Percentiles rank a stretch among this genome's conserved stretches.
Evolutionary conservation across 1,140 invertebrate species (phyloP).

Genomic region (Heliothis virescens): DNA sequence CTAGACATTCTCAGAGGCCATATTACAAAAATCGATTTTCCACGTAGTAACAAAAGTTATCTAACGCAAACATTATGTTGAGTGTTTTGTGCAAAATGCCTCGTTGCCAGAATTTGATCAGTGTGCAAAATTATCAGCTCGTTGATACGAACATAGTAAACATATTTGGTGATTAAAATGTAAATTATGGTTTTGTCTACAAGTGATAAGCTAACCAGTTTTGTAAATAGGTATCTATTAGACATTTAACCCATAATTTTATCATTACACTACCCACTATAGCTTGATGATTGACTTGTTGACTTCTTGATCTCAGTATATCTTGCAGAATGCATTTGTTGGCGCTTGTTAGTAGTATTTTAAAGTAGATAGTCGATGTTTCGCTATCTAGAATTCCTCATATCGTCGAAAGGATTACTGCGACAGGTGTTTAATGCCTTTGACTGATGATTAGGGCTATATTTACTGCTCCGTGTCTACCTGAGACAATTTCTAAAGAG

Average conservation of each 20-base stretch:
- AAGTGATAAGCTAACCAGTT: background rate
- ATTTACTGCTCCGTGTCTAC: too few relatives aligned
- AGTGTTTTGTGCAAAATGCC: slow-evolving; percentile 6
- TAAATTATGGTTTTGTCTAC: background rate
- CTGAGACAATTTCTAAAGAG: too few relatives aligned
- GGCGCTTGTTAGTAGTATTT: background rate
- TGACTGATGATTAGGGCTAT: too few relatives aligned
- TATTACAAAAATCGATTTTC: slow-evolving; percentile 4
- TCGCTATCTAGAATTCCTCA: too few relatives aligned
- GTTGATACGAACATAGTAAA: background rate
- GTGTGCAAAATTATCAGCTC: slow-evolving; percentile 10
- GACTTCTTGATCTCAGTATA: slow-evolving; percentile 19
- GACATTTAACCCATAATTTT: too few relatives aligned
- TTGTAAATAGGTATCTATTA: background rate
- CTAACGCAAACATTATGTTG: slow-evolving; percentile 14
- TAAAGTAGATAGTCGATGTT: too few relatives aligned
- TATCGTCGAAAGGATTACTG: too few relatives aligned
- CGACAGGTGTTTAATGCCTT: too few relatives aligned
- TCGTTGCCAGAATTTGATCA: slow-evolving; percentile 5
- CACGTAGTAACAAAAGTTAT: slow-evolving; percentile 19
- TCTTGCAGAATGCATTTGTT: slow-evolving; percentile 1
- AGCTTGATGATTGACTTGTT: background rate
- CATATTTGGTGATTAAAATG: background rate
- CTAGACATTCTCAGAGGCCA: slow-evolving; percentile 14
- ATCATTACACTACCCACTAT: background rate